Base-by-base conservation (phyloP, 2,797 vertebrate species). In the Smutsia gigantea region DNA sequence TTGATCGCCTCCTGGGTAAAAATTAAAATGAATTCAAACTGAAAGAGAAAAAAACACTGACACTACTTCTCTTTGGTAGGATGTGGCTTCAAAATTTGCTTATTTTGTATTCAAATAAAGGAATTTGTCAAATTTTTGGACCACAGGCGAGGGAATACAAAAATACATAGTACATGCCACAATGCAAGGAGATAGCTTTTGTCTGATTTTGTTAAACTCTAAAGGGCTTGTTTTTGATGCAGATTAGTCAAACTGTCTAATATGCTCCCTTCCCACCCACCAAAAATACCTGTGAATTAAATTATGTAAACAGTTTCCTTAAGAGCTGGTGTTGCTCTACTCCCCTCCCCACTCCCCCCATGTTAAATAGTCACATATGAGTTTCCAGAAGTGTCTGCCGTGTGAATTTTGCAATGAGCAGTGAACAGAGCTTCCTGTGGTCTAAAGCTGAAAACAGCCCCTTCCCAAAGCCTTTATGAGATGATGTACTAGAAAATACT, bases 401-500 rank as follows among this genome's bases (percentile, higher is more conserved):
- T 5, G 0, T 90, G 59, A 75, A 89, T 87, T 96, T 61, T 79
- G 75, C 93, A 95, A 27, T 1, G 69, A 92, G 78, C 72, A 42
- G 94, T 39, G 84, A 72, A 4, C 93, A 42, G 96, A 92, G 94
- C 89, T 86, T 66, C 84, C 95, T 86, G 90, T 42, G 46, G 88
- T 72, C 96, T 63, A 96, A 97, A 69, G 72, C 46, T 51, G 95
- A 95, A 95, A 94, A 94, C 75, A 23, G 82, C 25, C 87, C 86
- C 85, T 97, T 97, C 86, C 86, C 2, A 21, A n/a, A 75, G 95
- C 92, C 23, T 81, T 77, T 34, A 68, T 49, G 82, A 96, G 97
- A 97, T 68, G 97, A 97, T 95, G 95, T 63, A 82, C 97, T 78
- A 90, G 88, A 92, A 97, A 63, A 69, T 90, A 39, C 68, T 92